Percentiles rank a stretch among this genome's conserved stretches.
These are phyloP conservation scores for Corythornis madagascariensis DNA, from an alignment of 2,113 vertebrate species.

Conservation along the genomic window DNA sequence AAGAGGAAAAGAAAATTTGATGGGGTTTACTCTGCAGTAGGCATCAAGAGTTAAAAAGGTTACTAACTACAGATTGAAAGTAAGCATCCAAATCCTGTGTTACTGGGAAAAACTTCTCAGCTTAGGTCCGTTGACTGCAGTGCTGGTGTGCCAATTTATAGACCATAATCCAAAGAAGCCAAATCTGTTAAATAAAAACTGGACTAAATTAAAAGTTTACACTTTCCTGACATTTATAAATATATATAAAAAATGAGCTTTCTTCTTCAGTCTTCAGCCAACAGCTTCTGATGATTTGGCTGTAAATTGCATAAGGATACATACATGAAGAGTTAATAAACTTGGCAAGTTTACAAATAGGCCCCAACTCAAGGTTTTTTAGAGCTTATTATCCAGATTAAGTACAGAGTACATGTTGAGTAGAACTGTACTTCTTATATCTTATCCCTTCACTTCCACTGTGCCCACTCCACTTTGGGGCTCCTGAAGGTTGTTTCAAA, in stretches of 20 bases:
- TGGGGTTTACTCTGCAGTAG: neutral
- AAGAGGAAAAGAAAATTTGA: neutral
- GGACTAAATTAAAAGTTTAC: neutral
- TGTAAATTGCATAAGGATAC: neutral
- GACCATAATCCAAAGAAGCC: neutral
- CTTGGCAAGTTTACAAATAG: neutral
- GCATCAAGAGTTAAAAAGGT: neutral
- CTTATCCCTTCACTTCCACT: neutral
- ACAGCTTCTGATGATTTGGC: neutral
- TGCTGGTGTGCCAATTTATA: neutral
- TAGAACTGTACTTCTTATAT: fast-evolving
- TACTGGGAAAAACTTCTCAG: neutral
- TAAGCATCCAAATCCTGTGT: neutral
- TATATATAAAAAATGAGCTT: neutral
- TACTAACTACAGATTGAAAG: neutral
- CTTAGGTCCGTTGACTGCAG: neutral
- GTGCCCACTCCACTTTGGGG: neutral
- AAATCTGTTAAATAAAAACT: slow-evolving; percentile 23
- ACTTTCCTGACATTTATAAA: neutral
- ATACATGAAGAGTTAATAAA: neutral
- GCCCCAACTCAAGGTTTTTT: neutral
- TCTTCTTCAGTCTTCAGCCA: neutral
- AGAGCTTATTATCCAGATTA: neutral
- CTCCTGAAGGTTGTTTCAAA: neutral
- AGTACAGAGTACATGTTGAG: neutral